These are phyloP conservation scores for Philotrypesis tridentata DNA, from an alignment of 1,140 invertebrate species.

Conservation along the genomic window DNA sequence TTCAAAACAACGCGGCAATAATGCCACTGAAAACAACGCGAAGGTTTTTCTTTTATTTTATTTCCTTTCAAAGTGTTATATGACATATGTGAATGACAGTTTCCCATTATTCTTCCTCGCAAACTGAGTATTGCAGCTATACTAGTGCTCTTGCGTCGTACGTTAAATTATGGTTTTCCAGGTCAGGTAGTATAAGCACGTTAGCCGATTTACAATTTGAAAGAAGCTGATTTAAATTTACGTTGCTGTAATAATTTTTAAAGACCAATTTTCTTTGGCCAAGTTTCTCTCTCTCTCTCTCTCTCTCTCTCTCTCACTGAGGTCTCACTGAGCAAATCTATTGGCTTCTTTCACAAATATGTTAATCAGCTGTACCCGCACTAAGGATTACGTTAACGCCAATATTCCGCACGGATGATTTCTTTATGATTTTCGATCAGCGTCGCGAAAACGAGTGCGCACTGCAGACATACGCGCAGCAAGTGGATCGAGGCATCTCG, in stretches of 20 bases:
- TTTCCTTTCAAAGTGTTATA: constrained; percentile 12
- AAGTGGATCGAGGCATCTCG: background rate
- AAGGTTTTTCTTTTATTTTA: constrained; percentile 20
- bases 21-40: constrained; percentile 22
- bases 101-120: constrained; percentile 42
- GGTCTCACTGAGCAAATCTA: constrained; percentile 17
- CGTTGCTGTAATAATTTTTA: constrained; percentile 15
- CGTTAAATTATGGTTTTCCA: constrained; percentile 23
- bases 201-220: constrained; percentile 26
- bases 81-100: constrained; percentile 38
- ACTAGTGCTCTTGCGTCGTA: background rate
- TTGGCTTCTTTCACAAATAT: constrained; percentile 25
- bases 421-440: too few relatives aligned
- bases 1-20: constrained; percentile 2
- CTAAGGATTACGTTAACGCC: constrained; percentile 2
- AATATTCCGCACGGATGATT: too few relatives aligned
- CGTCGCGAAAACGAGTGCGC: too few relatives aligned
- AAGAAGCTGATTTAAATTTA: constrained; percentile 24
- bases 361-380: constrained; percentile 17
- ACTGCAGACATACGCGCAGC: too few relatives aligned
- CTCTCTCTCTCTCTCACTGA: too few relatives aligned
- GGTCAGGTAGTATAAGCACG: constrained; percentile 26
- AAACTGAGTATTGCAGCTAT: background rate
- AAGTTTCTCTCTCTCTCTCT: background rate
- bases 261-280: background rate